Evolutionary conservation across 1,140 invertebrate species (phyloP), one percentile per base, ranked within the genome.

Genomic region (Calephelis virginiensis): DNA sequence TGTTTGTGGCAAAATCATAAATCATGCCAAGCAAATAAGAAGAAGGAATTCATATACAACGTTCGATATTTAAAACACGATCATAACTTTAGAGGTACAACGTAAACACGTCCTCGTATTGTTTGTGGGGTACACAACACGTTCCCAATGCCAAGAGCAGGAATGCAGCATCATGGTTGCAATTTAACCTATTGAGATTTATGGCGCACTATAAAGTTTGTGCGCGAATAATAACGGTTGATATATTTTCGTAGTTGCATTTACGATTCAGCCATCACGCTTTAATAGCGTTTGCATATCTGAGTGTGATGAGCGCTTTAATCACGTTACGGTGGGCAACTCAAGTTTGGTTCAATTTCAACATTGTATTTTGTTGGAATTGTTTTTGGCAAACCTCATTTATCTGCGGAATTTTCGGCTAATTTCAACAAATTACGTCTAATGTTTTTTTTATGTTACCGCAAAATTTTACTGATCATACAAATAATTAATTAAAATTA

Each of bases 111-210:
- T 56, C 50, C 50, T 56, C 50, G 50, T 56, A 56, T 56, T 56
- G 50, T 56, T 56, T 56, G 50, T 40, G 49, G 8, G 63, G 40
- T 53, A 53, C 38, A 50, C 49, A 62, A 43, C 63, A 64, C 50
- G 49, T 53, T 64, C 53, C 50, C 49, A 49, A 64, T 53, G 63
- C 49, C 63, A 64, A 64, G 63, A 64, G 53, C 43, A 64, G 48
- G 63, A 45, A 64, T 50, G 63, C 50, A 40, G 63, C 43, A 50
- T 64, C 63, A 64, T 68, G 66, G 61, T 64, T 17, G 70, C 64
- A 72, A 72, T 72, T 69, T 68, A 62, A 67, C 68, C 70, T 64
- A 72, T 72, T 72, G 67, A 69, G 70, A 72, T 72, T 69, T 72
- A 72, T 72, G 65, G 53, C 40, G 70, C 59, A 62, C 64, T 72